phyloP scores from a whole-genome alignment of 1,140 invertebrate genomes.

The Dreissena rostriformis region DNA sequence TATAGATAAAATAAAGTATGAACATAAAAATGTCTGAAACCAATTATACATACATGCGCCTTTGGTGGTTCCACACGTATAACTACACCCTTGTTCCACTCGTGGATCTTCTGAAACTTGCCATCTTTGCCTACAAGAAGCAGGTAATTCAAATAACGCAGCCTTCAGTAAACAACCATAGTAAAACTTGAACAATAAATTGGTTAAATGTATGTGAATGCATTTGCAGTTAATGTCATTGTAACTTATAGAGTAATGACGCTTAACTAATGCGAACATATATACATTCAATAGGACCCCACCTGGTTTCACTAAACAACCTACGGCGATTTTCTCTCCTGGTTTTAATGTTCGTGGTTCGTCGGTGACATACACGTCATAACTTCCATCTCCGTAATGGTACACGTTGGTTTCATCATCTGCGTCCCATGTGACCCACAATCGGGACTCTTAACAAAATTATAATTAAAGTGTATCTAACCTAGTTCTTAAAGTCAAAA shows the following conservation, averaged over 20 bases:
- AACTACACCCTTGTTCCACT: background rate
- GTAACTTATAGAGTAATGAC: background rate
- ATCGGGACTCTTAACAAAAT: background rate
- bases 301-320: slow-evolving; percentile 24
- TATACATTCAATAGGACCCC: background rate
- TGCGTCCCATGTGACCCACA: slow-evolving; percentile 28
- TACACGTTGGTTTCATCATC: slow-evolving; percentile 10
- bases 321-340: slow-evolving; percentile 14
- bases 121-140: background rate
- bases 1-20: too few relatives aligned
- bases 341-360: background rate
- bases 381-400: background rate
- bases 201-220: background rate
- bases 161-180: background rate
- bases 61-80: background rate
- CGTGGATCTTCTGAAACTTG: background rate
- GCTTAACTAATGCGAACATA: background rate
- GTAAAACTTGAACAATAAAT: background rate
- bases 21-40: too few relatives aligned
- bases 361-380: background rate
- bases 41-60: background rate
- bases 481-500: too few relatives aligned
- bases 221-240: background rate
- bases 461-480: too few relatives aligned
- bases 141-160: background rate